phyloP scores from a whole-genome alignment of 2,888 invertebrate species.

The Raillietiella orientalis region DNA sequence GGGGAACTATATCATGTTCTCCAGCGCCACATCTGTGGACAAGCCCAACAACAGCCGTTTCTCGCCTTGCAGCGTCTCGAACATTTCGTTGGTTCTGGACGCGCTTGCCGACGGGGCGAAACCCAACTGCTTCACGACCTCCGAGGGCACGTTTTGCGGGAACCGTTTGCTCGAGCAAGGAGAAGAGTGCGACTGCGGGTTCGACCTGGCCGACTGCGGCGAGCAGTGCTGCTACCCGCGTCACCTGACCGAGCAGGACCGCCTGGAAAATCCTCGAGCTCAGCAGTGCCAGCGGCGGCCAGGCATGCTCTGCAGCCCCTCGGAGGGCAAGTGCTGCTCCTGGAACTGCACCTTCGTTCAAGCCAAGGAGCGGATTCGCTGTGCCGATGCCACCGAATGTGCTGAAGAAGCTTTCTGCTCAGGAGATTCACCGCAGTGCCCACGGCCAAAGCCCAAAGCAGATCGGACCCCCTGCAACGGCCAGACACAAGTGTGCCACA shows the following conservation, averaged over 20 bases:
- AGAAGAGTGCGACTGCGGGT: slow-evolving; percentile 94
- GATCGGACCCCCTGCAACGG: slow-evolving; percentile 82
- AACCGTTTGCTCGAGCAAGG: slow-evolving; percentile 94
- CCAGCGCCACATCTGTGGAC: slow-evolving; percentile 93
- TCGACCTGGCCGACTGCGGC: slow-evolving; percentile 55
- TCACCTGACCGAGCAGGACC: slow-evolving; percentile 31
- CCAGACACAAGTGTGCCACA: slow-evolving; percentile 46
- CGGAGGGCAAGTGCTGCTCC: slow-evolving; percentile 32
- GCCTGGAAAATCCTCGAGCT: slow-evolving; percentile 29
- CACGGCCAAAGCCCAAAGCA: slow-evolving; percentile 33
- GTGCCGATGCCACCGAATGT: slow-evolving; percentile 61
- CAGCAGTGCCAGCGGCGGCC: slow-evolving; percentile 44
- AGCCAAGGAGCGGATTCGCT: slow-evolving; percentile 24
- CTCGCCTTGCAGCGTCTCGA: slow-evolving; percentile 70
- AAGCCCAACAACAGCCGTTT: slow-evolving; percentile 92
- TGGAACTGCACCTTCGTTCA: slow-evolving; percentile 42
- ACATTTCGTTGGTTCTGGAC: slow-evolving; percentile 74
- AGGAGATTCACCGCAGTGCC: slow-evolving; percentile 57
- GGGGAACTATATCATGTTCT: slow-evolving; percentile 99
- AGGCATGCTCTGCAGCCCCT: slow-evolving; percentile 50
- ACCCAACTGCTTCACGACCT: slow-evolving; percentile 66
- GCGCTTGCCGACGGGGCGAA: slow-evolving; percentile 49
- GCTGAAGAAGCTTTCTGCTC: slow-evolving; percentile 58
- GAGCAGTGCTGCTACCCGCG: slow-evolving; percentile 80
- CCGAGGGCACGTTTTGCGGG: slow-evolving; percentile 86